Percentiles rank a stretch among this genome's conserved stretches.
Evolutionary conservation across 2,113 vertebrate genomes (phyloP).

Genomic region (Artemisiospiza belli): DNA sequence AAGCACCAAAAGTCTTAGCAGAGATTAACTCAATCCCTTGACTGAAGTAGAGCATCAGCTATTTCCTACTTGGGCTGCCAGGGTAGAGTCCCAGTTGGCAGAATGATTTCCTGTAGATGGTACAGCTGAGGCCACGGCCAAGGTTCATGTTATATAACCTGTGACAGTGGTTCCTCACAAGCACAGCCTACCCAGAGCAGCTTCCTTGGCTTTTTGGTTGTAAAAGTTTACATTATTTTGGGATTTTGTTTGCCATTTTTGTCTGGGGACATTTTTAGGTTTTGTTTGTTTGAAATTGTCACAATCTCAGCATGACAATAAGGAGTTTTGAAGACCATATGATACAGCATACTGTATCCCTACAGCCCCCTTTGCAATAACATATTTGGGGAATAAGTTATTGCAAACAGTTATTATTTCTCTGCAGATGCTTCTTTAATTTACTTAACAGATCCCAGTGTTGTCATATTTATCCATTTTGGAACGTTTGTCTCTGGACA

Average conservation of each 20-base stretch:
- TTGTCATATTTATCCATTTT: neutral
- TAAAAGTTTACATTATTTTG: neutral
- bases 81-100: neutral
- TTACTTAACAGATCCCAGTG: neutral
- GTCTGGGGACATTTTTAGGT: neutral
- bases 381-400: neutral
- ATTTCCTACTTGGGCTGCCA: neutral
- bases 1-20: slow-evolving; percentile 49
- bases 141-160: neutral
- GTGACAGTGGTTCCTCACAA: neutral
- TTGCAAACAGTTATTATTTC: neutral
- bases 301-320: neutral
- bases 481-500: neutral
- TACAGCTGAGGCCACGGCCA: neutral
- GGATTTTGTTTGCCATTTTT: neutral
- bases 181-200: neutral
- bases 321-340: neutral
- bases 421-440: neutral
- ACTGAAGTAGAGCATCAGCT: slow-evolving; percentile 32
- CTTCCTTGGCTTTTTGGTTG: neutral
- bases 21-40: slow-evolving; percentile 60
- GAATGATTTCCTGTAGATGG: neutral
- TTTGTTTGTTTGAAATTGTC: neutral
- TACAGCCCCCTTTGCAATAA: neutral
- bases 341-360: neutral